phyloP scores from a whole-genome alignment of 2,797 vertebrate species.

The Balearica regulorum region DNA sequence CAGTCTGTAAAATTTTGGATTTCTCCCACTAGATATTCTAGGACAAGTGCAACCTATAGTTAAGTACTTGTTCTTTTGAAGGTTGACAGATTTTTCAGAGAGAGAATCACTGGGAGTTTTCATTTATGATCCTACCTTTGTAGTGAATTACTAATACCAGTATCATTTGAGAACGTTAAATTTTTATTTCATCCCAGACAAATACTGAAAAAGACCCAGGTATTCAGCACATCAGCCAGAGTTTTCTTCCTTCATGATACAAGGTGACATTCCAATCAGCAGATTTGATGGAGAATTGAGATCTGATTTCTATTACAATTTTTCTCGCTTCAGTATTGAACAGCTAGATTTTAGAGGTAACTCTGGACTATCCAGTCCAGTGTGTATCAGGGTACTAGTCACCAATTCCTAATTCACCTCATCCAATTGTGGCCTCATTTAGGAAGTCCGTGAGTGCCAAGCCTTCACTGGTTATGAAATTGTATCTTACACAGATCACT shows the following conservation, averaged over 20 bases:
- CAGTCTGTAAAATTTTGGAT: not conserved
- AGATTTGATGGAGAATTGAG: not conserved
- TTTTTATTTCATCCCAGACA: not conserved
- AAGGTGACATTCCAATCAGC: not conserved
- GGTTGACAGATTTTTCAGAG: not conserved
- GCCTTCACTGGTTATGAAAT: constrained; percentile 12
- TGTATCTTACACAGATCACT: constrained; percentile 8
- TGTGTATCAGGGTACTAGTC: not conserved
- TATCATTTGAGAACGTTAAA: not conserved
- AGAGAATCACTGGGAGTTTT: not conserved
- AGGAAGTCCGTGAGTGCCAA: constrained; percentile 16
- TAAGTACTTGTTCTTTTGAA: not conserved
- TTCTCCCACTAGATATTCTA: not conserved
- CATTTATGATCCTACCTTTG: not conserved
- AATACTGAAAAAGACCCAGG: not conserved
- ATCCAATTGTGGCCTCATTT: constrained; percentile 14
- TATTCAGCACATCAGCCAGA: not conserved
- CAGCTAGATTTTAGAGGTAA: not conserved
- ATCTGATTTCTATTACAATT: not conserved
- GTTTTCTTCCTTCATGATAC: not conserved
- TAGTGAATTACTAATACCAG: not conserved
- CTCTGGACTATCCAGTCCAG: not conserved
- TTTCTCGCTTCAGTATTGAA: not conserved
- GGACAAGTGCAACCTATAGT: not conserved
- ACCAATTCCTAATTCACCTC: not conserved